A percentile compares a stretch with the other conserved stretches of the same genome.
These are phyloP conservation scores for Spatulosminthurus flaviceps DNA, from an alignment of 2,888 invertebrate species.

Conservation along the genomic window DNA sequence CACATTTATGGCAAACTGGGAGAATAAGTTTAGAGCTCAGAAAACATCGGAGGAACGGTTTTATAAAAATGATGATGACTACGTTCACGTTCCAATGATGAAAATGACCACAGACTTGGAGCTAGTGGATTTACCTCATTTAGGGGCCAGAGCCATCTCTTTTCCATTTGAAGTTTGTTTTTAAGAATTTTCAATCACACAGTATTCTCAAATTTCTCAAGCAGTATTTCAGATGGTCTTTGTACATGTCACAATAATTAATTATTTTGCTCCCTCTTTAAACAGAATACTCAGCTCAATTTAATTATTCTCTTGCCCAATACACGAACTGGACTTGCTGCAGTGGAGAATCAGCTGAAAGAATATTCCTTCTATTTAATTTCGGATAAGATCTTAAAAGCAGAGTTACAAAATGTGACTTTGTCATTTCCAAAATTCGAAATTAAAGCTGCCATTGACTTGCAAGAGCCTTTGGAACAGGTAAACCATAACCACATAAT, in stretches of 20 bases:
- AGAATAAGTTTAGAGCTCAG: slow-evolving; percentile 20
- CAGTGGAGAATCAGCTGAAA: slow-evolving; percentile 50
- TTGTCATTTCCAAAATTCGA: slow-evolving; percentile 81
- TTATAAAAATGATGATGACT: slow-evolving; percentile 4
- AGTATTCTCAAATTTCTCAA: too few species aligned
- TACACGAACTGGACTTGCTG: slow-evolving; percentile 49
- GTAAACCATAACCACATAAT: slow-evolving; percentile 69
- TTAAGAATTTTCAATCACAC: neutral
- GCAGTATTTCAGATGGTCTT: neutral
- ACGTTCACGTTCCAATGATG: slow-evolving; percentile 34
- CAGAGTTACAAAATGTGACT: slow-evolving; percentile 71
- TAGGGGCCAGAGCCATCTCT: slow-evolving; percentile 35
- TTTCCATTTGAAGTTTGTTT: slow-evolving; percentile 35
- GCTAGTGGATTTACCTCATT: slow-evolving; percentile 27
- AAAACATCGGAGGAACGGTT: slow-evolving; percentile 27
- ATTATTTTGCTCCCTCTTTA: neutral
- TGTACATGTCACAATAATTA: neutral
- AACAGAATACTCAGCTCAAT: slow-evolving; percentile 47
- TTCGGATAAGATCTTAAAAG: slow-evolving; percentile 64
- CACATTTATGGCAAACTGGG: slow-evolving; percentile 27
- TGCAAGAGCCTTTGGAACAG: slow-evolving; percentile 72
- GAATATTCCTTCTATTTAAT: slow-evolving; percentile 68
- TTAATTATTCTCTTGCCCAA: slow-evolving; percentile 56
- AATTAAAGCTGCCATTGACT: slow-evolving; percentile 77
- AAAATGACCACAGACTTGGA: slow-evolving; percentile 19